Conservation (phyloP, 2,797 vertebrate genomes). For the Xerus rutilus region DNA sequence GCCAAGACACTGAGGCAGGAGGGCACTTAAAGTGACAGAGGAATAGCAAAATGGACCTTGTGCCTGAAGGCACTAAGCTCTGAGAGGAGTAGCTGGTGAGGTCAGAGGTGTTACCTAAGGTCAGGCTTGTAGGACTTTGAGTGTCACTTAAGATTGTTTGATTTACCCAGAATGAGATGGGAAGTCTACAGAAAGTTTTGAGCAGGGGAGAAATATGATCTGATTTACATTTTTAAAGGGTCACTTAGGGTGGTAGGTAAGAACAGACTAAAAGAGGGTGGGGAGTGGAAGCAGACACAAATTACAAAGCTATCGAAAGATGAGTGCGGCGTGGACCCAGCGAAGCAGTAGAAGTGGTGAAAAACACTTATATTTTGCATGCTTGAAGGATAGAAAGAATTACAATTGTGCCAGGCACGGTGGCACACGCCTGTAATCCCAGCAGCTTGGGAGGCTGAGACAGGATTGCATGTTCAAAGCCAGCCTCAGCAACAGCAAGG, state of each 20-base stretch:
- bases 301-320: neutral
- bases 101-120: neutral
- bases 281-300: neutral
- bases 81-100: neutral
- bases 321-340: neutral
- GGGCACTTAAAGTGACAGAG: neutral
- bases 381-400: neutral
- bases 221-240: neutral
- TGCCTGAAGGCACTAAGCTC: neutral
- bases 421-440: too few species aligned
- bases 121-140: neutral
- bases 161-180: conserved; percentile 16
- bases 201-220: neutral
- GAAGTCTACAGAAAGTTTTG: neutral
- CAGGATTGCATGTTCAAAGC: too few species aligned
- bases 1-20: neutral
- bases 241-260: neutral
- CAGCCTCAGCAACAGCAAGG: too few species aligned
- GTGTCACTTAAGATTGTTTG: neutral
- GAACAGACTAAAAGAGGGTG: neutral
- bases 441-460: too few species aligned
- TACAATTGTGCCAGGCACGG: neutral
- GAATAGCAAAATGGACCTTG: neutral
- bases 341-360: neutral
- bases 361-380: neutral